phyloP scores from a whole-genome alignment of 1,140 invertebrate species.

The Centruroides vittatus region DNA sequence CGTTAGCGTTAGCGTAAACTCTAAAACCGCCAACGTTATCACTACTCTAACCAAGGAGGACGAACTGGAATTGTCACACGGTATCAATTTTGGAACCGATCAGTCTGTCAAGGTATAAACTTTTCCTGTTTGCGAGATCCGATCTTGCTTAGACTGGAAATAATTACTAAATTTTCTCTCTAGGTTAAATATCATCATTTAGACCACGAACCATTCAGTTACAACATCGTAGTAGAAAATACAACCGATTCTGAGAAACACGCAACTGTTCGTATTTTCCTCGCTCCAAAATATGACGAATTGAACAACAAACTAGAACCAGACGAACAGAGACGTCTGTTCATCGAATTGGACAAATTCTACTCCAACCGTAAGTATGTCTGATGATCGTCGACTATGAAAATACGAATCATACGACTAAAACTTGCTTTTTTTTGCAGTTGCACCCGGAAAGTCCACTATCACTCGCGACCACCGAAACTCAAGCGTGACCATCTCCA shows the following conservation, averaged over 20 bases:
- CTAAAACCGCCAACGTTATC: too few relatives aligned
- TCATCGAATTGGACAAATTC: constrained; percentile 10
- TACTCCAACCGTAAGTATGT: constrained; percentile 8
- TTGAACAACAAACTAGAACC: constrained; percentile 3
- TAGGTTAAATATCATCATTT: constrained; percentile 17
- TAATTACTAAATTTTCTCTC: background rate
- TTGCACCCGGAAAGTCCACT: constrained; percentile 44
- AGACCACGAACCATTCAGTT: constrained; percentile 7
- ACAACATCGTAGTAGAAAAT: constrained; percentile 31
- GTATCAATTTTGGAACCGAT: too few relatives aligned
- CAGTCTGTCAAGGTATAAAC: too few relatives aligned
- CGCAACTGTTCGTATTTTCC: constrained; percentile 8
- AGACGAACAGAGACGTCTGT: constrained; percentile 18
- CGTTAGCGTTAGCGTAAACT: too few relatives aligned
- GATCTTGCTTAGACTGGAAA: too few relatives aligned
- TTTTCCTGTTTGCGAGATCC: too few relatives aligned
- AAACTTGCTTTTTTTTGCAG: constrained; percentile 22
- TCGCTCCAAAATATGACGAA: constrained; percentile 9
- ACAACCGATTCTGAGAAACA: constrained; percentile 30
- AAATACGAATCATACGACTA: background rate
- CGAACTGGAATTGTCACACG: too few relatives aligned
- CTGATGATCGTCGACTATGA: background rate
- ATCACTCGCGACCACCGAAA: constrained; percentile 43
- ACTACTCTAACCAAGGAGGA: too few relatives aligned
- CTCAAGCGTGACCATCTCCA: constrained; percentile 55